These are phyloP conservation scores for Cryptoprocta ferox DNA, from an alignment of 2,797 vertebrate species.

Conservation along the genomic window DNA sequence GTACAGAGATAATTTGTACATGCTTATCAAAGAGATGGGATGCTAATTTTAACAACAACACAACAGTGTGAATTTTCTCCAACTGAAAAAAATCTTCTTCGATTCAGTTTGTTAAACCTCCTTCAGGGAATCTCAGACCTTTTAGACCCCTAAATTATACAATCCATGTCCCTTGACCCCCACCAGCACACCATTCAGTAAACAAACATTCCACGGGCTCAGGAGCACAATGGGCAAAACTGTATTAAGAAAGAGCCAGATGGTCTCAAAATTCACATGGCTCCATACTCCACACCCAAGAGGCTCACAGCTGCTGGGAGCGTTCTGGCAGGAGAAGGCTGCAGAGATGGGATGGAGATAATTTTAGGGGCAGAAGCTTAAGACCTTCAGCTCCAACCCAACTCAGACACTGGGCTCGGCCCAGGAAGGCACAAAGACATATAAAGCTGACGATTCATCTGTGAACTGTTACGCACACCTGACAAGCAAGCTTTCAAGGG, in stretches of 20 bases:
- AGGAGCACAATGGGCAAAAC: neutral
- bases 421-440: neutral
- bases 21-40: neutral
- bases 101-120: neutral
- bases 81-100: neutral
- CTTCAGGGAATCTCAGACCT: neutral
- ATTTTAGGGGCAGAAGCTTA: slow-evolving; percentile 53
- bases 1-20: neutral
- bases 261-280: neutral
- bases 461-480: neutral
- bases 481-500: neutral
- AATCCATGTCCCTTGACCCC: neutral
- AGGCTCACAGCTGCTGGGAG: neutral
- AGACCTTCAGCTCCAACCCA: slow-evolving; percentile 18
- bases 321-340: neutral
- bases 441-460: neutral
- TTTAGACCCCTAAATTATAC: neutral
- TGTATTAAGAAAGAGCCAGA: slow-evolving; percentile 25
- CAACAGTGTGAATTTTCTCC: neutral
- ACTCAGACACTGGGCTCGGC: slow-evolving; percentile 32
- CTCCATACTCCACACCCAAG: slow-evolving; percentile 7
- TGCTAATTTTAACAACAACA: neutral
- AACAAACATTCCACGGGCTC: neutral
- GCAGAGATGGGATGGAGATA: slow-evolving; percentile 19
- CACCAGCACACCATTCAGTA: neutral